A percentile compares a stretch with the other conserved stretches of the same genome.
These are phyloP conservation scores for Drosophila mettleri DNA, from an alignment of 2,888 invertebrate species.

Conservation along the genomic window DNA sequence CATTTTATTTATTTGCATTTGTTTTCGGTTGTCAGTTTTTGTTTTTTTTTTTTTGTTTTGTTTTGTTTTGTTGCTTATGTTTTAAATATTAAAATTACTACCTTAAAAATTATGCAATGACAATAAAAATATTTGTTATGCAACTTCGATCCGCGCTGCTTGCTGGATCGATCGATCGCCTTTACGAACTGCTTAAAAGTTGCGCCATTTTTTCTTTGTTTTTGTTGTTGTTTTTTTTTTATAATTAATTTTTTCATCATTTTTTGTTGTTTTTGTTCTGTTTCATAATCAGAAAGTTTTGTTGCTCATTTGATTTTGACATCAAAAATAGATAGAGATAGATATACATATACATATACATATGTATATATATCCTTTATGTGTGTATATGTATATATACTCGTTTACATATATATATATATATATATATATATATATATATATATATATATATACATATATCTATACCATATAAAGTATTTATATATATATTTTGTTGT, in stretches of 20 bases:
- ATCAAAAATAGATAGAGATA: slow-evolving; percentile 71
- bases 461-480: slow-evolving; percentile 27
- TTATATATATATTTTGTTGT: slow-evolving; percentile 24
- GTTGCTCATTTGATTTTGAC: slow-evolving; percentile 55
- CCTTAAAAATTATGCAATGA: slow-evolving; percentile 79
- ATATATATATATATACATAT: slow-evolving; percentile 28
- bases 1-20: slow-evolving; percentile 36
- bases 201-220: slow-evolving; percentile 10
- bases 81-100: slow-evolving; percentile 76
- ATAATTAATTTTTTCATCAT: slow-evolving; percentile 1
- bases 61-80: slow-evolving; percentile 67
- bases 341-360: slow-evolving; percentile 20
- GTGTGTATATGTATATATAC: slow-evolving; percentile 20
- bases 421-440: slow-evolving; percentile 21
- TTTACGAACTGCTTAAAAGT: slow-evolving; percentile 47
- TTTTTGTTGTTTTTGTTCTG: slow-evolving; percentile 7
- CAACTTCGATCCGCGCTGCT: slow-evolving; percentile 31
- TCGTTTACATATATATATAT: slow-evolving; percentile 4
- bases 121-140: slow-evolving; percentile 72
- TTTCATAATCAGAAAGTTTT: slow-evolving; percentile 30
- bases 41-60: slow-evolving; percentile 58
- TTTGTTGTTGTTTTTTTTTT: slow-evolving; percentile 10
- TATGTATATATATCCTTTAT: slow-evolving; percentile 21
- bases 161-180: slow-evolving; percentile 4
- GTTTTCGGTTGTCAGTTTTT: slow-evolving; percentile 45